phyloP scores from a whole-genome alignment of 92 coral and sea anemone genomes.

The Desmophyllum pertusum region DNA sequence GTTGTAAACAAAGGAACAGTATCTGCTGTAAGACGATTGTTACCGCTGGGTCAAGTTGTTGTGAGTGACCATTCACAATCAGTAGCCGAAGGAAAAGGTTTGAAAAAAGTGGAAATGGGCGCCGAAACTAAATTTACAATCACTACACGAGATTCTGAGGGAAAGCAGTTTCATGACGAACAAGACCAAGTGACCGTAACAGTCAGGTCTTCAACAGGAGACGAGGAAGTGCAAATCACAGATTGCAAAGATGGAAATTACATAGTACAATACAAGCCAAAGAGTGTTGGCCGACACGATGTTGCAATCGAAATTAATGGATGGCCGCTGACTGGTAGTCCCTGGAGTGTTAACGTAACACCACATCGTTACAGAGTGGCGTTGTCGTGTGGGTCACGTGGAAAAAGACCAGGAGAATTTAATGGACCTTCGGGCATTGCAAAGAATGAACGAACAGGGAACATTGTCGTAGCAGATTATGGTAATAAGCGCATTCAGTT shows the following conservation, averaged over 20 bases:
- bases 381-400: not conserved
- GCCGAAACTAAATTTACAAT: too few species aligned
- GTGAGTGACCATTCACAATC: conserved; percentile 11
- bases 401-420: not conserved
- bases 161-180: too few species aligned
- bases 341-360: conserved; percentile 49
- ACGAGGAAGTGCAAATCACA: conserved; percentile 17
- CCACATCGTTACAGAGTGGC: conserved; percentile 22
- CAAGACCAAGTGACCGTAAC: too few species aligned
- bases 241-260: conserved; percentile 66
- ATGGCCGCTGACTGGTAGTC: conserved; percentile 48
- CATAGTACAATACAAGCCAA: conserved; percentile 45
- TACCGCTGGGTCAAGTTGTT: too few species aligned
- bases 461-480: conserved; percentile 11
- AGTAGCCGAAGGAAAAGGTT: conserved; percentile 12
- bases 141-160: too few species aligned
- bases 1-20: too few species aligned
- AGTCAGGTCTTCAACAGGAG: conserved; percentile 19
- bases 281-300: conserved; percentile 35
- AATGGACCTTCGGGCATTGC: conserved; percentile 18
- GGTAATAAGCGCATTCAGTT: conserved; percentile 2
- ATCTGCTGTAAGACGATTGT: too few species aligned
- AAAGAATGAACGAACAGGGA: conserved; percentile 13
- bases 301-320: conserved; percentile 50
- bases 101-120: too few species aligned